These are phyloP conservation scores for Orthosia incerta DNA, from an alignment of 2,888 invertebrate genomes.

Conservation along the genomic window DNA sequence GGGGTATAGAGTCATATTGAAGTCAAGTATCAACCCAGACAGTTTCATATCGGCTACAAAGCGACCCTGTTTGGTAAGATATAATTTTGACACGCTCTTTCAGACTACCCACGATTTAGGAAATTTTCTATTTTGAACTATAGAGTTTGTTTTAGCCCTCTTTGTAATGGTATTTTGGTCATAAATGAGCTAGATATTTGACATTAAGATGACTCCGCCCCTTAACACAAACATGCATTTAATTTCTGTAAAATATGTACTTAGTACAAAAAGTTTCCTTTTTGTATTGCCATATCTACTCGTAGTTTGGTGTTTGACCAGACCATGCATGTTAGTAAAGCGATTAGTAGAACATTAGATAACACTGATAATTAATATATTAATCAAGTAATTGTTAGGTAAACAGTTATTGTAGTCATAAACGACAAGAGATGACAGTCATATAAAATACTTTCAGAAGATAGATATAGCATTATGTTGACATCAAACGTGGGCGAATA, in stretches of 20 bases:
- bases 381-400: slow-evolving; percentile 40
- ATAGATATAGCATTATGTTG: slow-evolving; percentile 48
- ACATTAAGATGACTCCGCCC: slow-evolving; percentile 49
- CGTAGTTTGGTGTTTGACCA: slow-evolving; percentile 72
- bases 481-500: slow-evolving; percentile 39
- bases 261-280: slow-evolving; percentile 48
- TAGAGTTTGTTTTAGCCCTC: neutral
- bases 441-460: slow-evolving; percentile 45
- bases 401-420: slow-evolving; percentile 35
- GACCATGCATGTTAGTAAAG: slow-evolving; percentile 79
- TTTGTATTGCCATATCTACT: slow-evolving; percentile 63
- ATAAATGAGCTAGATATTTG: slow-evolving; percentile 38
- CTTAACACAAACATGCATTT: slow-evolving; percentile 67
- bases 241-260: slow-evolving; percentile 41
- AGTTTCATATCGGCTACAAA: neutral
- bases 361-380: slow-evolving; percentile 50
- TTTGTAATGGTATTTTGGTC: neutral
- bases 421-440: slow-evolving; percentile 45
- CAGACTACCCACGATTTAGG: neutral
- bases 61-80: neutral
- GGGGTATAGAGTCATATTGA: slow-evolving; percentile 51
- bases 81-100: neutral
- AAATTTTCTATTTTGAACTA: neutral
- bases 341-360: slow-evolving; percentile 59
- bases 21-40: slow-evolving; percentile 46